Conservation (phyloP, 2,797 vertebrate genomes). For the Aplochiton taeniatus region DNA sequence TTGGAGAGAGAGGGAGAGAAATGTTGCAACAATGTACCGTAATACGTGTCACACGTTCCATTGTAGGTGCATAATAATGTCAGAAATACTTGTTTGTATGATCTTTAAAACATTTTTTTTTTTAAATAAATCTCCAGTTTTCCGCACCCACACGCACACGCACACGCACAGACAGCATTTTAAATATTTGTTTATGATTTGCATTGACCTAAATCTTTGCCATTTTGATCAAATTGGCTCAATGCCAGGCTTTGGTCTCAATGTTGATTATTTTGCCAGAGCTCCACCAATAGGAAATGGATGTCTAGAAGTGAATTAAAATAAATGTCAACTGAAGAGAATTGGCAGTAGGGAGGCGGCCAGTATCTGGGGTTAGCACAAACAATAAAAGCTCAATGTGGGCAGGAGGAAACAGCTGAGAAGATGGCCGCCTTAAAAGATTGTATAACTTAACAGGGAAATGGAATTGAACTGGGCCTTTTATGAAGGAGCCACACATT, state of each 20-base stretch:
- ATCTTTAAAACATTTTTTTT: too few relatives aligned
- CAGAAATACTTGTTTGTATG: too few relatives aligned
- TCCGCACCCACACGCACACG: too few relatives aligned
- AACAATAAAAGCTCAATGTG: slow-evolving; percentile 63
- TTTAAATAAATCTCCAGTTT: too few relatives aligned
- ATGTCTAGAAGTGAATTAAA: slow-evolving; percentile 74
- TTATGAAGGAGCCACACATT: slow-evolving; percentile 32
- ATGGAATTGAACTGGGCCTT: slow-evolving; percentile 35
- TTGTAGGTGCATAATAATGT: slow-evolving; percentile 48
- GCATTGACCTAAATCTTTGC: too few relatives aligned
- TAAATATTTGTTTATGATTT: too few relatives aligned
- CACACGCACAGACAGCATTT: too few relatives aligned
- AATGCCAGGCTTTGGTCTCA: too few relatives aligned
- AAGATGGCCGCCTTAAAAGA: slow-evolving; percentile 52
- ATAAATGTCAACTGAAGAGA: slow-evolving; percentile 75
- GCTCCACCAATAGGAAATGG: too few relatives aligned
- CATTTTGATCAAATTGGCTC: too few relatives aligned
- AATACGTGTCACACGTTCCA: slow-evolving; percentile 53
- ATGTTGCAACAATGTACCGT: too few relatives aligned
- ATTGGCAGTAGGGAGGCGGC: slow-evolving; percentile 56
- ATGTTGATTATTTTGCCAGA: too few relatives aligned
- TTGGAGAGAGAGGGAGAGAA: not conserved
- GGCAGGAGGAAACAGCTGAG: slow-evolving; percentile 31
- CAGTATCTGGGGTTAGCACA: slow-evolving; percentile 54
- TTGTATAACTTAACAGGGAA: slow-evolving; percentile 62